Percentiles rank a stretch among this genome's conserved stretches.
Conservation (phyloP, 2,797 vertebrate species). For the Dendrocincla tyrannina region DNA sequence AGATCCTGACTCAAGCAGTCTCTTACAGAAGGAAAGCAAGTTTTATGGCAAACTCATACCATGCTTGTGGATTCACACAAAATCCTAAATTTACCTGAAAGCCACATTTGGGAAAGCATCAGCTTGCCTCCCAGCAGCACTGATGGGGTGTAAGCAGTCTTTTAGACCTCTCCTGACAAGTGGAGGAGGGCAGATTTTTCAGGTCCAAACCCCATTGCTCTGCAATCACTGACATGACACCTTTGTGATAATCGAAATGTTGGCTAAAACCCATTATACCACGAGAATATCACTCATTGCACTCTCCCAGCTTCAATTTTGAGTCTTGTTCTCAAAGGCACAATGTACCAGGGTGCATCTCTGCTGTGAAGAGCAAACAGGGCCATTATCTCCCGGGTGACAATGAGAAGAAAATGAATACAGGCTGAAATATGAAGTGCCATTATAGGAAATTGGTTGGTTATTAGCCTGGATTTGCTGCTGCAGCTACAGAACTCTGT, state of each 20-base stretch:
- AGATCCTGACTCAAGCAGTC: not conserved
- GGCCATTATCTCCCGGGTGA: not conserved
- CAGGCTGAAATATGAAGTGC: constrained; percentile 10
- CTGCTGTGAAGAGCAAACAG: not conserved
- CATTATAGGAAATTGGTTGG: constrained; percentile 11
- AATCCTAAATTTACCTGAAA: not conserved
- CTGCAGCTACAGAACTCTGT: not conserved
- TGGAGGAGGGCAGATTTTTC: not conserved
- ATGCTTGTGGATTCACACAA: not conserved
- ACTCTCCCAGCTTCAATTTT: not conserved
- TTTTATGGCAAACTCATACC: not conserved
- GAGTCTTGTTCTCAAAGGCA: not conserved
- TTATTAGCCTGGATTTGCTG: constrained; percentile 7
- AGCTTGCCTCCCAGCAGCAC: not conserved
- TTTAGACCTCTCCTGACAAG: not conserved
- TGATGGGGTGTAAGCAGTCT: not conserved
- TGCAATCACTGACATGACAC: not conserved
- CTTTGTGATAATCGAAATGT: not conserved
- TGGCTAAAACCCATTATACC: not conserved
- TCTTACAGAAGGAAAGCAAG: not conserved
- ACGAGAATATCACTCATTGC: constrained; percentile 11
- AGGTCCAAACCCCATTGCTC: not conserved
- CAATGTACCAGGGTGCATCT: not conserved
- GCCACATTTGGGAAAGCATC: not conserved
- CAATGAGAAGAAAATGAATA: constrained; percentile 20